Evolutionary conservation across 2,797 vertebrate species (phyloP), one percentile per base, ranked within the genome.

Genomic region (Sciaenops ocellatus): DNA sequence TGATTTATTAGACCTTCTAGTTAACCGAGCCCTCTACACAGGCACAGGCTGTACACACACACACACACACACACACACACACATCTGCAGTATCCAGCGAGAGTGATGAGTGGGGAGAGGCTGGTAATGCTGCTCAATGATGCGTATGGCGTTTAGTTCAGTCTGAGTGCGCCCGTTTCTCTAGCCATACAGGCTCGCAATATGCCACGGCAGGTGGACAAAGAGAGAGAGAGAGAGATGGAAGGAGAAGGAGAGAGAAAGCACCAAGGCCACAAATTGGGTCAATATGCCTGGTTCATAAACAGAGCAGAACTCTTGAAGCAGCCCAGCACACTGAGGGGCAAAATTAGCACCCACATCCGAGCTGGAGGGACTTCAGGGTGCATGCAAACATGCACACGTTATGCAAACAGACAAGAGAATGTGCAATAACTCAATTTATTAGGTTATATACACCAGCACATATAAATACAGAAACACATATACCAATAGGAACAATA

Each of bases 1-100:
- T 97, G 96, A 98, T 97, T 97, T 98, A 98, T 97, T 97, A 95
- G 96, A 97, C 96, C 96, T 96, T 97, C 96, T 96, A 96, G 96
- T 97, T 97, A 97, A 97, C 96, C 93, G 96, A 96, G 96, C 92
- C 94, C 94, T 94, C 95, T 94, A 95, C 95, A 95, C 95, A 93
- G 93, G 94, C 95, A 95, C 95, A 95, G 89, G 90, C 46, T 59
- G 62, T 94, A 96, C 65, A 79, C 74, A 82, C 65, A 83, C 28
- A 30, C 69, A 80, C 75, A 64, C 65, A 63, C 59, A 69, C 71
- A 68, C 77, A 59, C 42, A 38, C 70, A 73, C 56, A 84, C 95
- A 86, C 82, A 87, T 75, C 69, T 86, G 65, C 84, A 89, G 84
- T 79, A 78, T 76, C 80, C 86, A 81, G 74, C 16, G 61, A 83